phyloP scores from a whole-genome alignment of 1,140 invertebrate genomes.

The Bombus waltoni region DNA sequence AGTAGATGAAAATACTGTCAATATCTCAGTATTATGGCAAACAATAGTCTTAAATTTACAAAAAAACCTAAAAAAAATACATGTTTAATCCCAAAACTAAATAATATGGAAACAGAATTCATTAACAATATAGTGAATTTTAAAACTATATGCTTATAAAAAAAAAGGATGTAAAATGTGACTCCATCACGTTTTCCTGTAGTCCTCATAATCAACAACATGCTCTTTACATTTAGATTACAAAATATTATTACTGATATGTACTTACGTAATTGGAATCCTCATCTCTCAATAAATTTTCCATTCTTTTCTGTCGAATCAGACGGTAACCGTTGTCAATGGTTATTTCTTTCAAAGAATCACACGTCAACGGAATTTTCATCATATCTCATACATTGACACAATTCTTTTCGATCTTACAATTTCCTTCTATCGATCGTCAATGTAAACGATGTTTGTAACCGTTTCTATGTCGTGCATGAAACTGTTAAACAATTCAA shows the following conservation, averaged over 20 bases:
- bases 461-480: slow-evolving; percentile 35
- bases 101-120: neutral
- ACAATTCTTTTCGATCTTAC: slow-evolving; percentile 3
- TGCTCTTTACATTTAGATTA: neutral
- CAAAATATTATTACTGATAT: neutral
- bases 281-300: too few species aligned
- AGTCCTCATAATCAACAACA: neutral
- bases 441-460: neutral
- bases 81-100: neutral
- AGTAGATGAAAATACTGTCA: too few species aligned
- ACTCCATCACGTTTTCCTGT: too few species aligned
- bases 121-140: neutral
- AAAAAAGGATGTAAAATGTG: neutral
- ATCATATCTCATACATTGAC: neutral
- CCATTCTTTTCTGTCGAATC: neutral
- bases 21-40: neutral
- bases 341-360: neutral
- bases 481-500: slow-evolving; percentile 46
- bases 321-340: neutral
- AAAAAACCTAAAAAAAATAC: neutral
- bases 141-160: neutral
- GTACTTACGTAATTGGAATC: slow-evolving; percentile 2
- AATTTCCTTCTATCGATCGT: slow-evolving; percentile 23
- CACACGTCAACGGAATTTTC: neutral
- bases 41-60: neutral